Evolutionary conservation across 2,797 vertebrate genomes (phyloP).

Genomic region (Cynopterus sphinx): DNA sequence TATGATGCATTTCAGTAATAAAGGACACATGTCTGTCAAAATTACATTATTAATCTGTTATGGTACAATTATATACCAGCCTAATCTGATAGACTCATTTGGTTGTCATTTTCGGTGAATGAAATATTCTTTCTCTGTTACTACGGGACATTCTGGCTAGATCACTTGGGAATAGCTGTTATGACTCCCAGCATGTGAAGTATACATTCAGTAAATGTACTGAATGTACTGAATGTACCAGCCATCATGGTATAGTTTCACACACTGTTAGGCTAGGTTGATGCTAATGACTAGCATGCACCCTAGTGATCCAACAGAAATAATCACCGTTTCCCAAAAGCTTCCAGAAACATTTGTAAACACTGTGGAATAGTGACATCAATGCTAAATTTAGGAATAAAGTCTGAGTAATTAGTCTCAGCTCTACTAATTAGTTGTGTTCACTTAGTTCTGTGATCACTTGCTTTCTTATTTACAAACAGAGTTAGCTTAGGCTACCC

Average conservation of each 20-base stretch:
- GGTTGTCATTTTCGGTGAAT: conserved; percentile 19
- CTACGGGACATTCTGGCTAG: not conserved
- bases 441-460: not conserved
- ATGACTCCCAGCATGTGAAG: conserved; percentile 22
- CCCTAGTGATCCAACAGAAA: conserved; percentile 23
- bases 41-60: conserved; percentile 16
- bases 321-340: conserved; percentile 18
- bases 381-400: not conserved
- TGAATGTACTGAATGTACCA: conserved; percentile 26
- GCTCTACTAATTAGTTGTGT: not conserved
- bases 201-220: not conserved
- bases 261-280: not conserved
- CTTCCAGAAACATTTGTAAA: conserved; percentile 12
- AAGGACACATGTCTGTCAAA: conserved; percentile 14
- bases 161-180: conserved; percentile 38
- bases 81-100: not conserved
- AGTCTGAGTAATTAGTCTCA: not conserved
- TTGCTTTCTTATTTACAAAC: conserved; percentile 1
- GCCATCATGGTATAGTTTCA: not conserved
- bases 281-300: conserved; percentile 4
- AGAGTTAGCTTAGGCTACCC: not conserved
- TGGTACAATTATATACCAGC: not conserved
- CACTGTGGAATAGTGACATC: not conserved
- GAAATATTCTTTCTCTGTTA: conserved; percentile 46
- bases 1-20: not conserved